Percentiles rank a stretch among this genome's conserved stretches.
Conservation (phyloP, 2,888 invertebrate species). For the Lycaena phlaeas region DNA sequence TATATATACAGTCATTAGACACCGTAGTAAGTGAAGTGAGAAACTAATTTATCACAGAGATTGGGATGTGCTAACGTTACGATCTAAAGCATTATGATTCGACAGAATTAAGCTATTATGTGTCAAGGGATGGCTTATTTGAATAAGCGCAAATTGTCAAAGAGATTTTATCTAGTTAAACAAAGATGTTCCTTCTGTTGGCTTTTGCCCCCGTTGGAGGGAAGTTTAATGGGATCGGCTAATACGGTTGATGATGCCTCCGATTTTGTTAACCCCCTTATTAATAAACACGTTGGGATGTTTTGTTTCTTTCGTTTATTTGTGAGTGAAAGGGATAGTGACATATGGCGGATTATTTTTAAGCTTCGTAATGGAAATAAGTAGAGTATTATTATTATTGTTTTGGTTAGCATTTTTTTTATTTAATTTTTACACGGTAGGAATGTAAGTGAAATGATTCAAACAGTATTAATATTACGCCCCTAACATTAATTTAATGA, state of each 20-base stretch:
- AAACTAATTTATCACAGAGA: slow-evolving; percentile 22
- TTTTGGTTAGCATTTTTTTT: too few species aligned
- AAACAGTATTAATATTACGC: too few species aligned
- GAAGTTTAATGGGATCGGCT: slow-evolving; percentile 64
- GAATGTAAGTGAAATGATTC: too few species aligned
- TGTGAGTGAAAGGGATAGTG: slow-evolving; percentile 20
- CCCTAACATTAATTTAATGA: too few species aligned
- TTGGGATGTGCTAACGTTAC: slow-evolving; percentile 10
- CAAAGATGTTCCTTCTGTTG: slow-evolving; percentile 66
- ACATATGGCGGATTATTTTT: slow-evolving; percentile 37
- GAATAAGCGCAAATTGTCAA: slow-evolving; percentile 72
- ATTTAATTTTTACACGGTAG: too few species aligned
- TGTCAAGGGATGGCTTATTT: slow-evolving; percentile 62
- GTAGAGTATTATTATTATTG: slow-evolving; percentile 17
- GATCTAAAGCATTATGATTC: slow-evolving; percentile 31
- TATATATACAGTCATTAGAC: slow-evolving; percentile 8
- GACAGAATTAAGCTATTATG: slow-evolving; percentile 57
- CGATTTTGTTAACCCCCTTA: slow-evolving; percentile 53
- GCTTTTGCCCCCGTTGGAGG: slow-evolving; percentile 54
- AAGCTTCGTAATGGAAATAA: slow-evolving; percentile 44
- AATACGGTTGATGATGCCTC: slow-evolving; percentile 65
- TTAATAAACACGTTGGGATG: slow-evolving; percentile 47
- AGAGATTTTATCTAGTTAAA: slow-evolving; percentile 71
- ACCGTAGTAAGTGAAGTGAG: slow-evolving; percentile 17
- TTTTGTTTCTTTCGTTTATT: slow-evolving; percentile 26